Evolutionary conservation across 92 coral and sea anemone species (phyloP).

Genomic region (Meandrina meandrites): DNA sequence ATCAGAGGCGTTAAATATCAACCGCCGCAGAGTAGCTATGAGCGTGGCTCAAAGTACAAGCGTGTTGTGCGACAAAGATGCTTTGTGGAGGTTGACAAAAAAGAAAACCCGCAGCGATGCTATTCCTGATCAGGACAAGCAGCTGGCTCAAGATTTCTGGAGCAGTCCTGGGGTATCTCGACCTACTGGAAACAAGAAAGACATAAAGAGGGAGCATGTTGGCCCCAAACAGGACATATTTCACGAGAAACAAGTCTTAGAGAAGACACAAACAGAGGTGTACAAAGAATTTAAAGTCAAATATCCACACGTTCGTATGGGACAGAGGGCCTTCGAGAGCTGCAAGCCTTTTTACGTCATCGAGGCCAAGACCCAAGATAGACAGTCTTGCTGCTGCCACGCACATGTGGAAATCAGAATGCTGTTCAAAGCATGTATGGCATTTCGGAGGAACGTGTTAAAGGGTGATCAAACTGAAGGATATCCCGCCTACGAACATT

Average conservation of each 20-base stretch:
- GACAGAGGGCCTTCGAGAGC: slow-evolving; percentile 57
- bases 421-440: slow-evolving; percentile 46
- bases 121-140: slow-evolving; percentile 34
- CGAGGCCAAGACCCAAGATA: slow-evolving; percentile 37
- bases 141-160: slow-evolving; percentile 66
- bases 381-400: slow-evolving; percentile 61
- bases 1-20: slow-evolving; percentile 38
- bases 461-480: background rate
- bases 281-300: slow-evolving; percentile 54
- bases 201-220: slow-evolving; percentile 35
- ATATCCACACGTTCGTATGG: slow-evolving; percentile 62
- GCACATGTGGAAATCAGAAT: slow-evolving; percentile 50
- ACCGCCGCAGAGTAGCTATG: slow-evolving; percentile 38
- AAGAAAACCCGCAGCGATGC: slow-evolving; percentile 37
- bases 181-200: slow-evolving; percentile 69
- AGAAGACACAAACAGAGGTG: slow-evolving; percentile 71
- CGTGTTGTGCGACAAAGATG: slow-evolving; percentile 27
- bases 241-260: slow-evolving; percentile 64
- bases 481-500: slow-evolving; percentile 31
- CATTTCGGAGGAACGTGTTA: slow-evolving; percentile 14
- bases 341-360: slow-evolving; percentile 58
- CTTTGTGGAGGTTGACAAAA: slow-evolving; percentile 38
- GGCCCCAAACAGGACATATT: slow-evolving; percentile 47
- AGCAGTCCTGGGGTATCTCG: slow-evolving; percentile 54
- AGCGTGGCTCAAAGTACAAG: background rate